Conservation (phyloP, 2,113 vertebrate species). For the Indicator maculatus region DNA sequence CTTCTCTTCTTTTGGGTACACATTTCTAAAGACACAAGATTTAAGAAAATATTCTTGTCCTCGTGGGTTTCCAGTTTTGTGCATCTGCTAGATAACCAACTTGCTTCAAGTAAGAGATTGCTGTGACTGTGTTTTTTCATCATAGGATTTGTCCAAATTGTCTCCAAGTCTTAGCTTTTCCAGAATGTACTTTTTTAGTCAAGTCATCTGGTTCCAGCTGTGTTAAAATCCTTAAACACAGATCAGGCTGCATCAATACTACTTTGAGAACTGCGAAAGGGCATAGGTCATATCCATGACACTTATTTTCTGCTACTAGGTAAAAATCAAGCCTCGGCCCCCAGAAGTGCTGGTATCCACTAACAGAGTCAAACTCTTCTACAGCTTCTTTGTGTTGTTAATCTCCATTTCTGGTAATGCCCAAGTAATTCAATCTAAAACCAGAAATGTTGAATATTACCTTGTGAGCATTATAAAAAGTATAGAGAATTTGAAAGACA, state of each 20-base stretch:
- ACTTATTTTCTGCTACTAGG: background rate
- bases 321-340: background rate
- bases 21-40: background rate
- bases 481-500: background rate
- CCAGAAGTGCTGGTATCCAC: background rate
- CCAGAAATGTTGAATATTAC: background rate
- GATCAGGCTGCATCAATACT: background rate
- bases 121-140: background rate
- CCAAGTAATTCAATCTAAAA: background rate
- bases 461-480: background rate
- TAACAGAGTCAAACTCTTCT: background rate
- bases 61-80: background rate
- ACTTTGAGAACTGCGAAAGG: background rate
- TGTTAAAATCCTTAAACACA: background rate
- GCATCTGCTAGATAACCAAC: background rate
- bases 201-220: background rate
- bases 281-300: background rate
- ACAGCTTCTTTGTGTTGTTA: background rate
- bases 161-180: background rate
- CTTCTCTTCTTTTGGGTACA: fast-evolving
- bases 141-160: background rate
- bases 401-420: background rate
- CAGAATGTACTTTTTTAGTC: background rate
- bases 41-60: background rate
- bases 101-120: background rate